These are phyloP conservation scores for Poecilia latipinna DNA, from an alignment of 2,113 vertebrate species.

Conservation along the genomic window DNA sequence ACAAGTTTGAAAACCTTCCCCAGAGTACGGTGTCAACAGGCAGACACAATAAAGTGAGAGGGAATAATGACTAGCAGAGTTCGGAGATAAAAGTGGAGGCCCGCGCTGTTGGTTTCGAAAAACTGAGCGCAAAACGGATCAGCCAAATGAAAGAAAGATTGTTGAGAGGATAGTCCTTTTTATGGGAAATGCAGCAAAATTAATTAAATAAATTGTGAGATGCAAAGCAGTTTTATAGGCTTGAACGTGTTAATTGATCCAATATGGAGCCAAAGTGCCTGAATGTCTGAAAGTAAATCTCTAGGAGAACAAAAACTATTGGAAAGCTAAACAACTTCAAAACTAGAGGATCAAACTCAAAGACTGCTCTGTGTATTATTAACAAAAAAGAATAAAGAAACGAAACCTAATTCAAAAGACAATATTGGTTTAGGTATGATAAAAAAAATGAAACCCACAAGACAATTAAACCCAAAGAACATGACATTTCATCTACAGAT, in stretches of 20 bases:
- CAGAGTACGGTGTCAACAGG: slow-evolving; percentile 43
- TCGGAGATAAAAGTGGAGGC: slow-evolving; percentile 39
- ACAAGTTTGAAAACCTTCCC: slow-evolving; percentile 49
- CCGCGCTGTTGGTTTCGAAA: background rate
- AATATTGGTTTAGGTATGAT: background rate
- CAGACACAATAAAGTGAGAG: slow-evolving; percentile 42
- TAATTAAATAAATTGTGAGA: slow-evolving; percentile 31
- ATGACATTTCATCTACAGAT: background rate
- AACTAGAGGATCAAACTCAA: no score
- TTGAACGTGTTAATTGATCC: slow-evolving; percentile 18
- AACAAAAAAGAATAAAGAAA: background rate
- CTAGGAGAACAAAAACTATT: background rate
- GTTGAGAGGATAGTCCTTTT: slow-evolving; percentile 14
- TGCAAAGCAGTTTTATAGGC: slow-evolving; percentile 24
- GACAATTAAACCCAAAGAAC: background rate
- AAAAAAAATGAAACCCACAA: background rate
- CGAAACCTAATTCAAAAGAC: background rate
- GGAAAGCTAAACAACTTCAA: no score
- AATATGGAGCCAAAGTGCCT: slow-evolving; percentile 13
- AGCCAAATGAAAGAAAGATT: slow-evolving; percentile 16
- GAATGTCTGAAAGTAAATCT: slow-evolving; percentile 8
- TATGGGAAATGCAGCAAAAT: slow-evolving; percentile 13
- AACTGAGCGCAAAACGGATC: background rate
- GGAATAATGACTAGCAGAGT: slow-evolving; percentile 39
- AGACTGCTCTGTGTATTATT: background rate